Evolutionary conservation across 2,888 invertebrate species (phyloP).

Genomic region (Baronia brevicornis): DNA sequence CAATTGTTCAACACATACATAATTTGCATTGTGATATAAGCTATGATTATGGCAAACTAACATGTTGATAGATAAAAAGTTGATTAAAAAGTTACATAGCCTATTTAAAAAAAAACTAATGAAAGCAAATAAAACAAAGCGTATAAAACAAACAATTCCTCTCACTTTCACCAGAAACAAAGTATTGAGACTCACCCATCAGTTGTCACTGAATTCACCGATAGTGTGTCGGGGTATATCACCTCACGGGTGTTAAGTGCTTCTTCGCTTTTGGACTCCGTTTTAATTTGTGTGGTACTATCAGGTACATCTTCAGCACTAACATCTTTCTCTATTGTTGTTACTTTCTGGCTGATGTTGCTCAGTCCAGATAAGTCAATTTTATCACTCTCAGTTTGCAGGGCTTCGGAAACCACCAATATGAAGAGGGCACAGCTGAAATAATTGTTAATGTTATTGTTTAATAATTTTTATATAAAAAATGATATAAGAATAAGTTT

Average conservation of each 20-base stretch:
- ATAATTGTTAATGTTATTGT: constrained; percentile 7
- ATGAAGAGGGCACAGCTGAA: constrained; percentile 76
- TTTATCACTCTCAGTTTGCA: constrained; percentile 46
- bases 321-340: constrained; percentile 27
- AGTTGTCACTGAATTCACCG: constrained; percentile 72
- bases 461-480: constrained; percentile 4
- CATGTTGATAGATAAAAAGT: constrained; percentile 4
- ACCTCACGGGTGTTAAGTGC: constrained; percentile 47
- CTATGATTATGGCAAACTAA: constrained; percentile 4
- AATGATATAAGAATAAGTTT: constrained; percentile 4
- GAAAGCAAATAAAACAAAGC: no score
- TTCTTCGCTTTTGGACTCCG: constrained; percentile 22
- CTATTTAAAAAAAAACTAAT: constrained; percentile 3
- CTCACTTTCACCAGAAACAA: constrained; percentile 19
- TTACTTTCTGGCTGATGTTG: constrained; percentile 55
- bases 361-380: constrained; percentile 61
- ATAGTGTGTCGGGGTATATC: constrained; percentile 67
- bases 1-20: constrained; percentile 1
- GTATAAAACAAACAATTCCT: constrained; percentile 12
- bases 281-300: constrained; percentile 18
- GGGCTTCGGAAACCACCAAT: constrained; percentile 75
- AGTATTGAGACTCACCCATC: constrained; percentile 63
- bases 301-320: constrained; percentile 21
- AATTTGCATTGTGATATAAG: background rate
- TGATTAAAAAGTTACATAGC: constrained; percentile 7